phyloP scores from a whole-genome alignment of 2,888 invertebrate species.

The Acronicta aceris region DNA sequence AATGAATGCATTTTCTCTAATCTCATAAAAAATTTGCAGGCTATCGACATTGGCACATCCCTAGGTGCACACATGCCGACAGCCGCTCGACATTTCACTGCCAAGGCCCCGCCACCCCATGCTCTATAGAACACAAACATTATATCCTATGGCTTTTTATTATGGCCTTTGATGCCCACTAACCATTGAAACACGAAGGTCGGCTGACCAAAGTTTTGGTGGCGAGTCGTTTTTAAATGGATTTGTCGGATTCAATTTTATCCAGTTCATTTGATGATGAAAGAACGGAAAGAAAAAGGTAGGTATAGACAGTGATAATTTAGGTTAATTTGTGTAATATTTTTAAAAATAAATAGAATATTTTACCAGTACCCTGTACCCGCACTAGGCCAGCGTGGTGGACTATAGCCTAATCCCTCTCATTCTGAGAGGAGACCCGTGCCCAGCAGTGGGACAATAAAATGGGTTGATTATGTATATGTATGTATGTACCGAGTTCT shows the following conservation, averaged over 20 bases:
- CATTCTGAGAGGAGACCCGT: too few species aligned
- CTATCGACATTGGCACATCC: conserved; percentile 46
- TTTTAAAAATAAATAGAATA: too few species aligned
- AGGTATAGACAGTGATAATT: too few species aligned
- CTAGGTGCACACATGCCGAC: conserved; percentile 56
- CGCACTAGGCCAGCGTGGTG: too few species aligned
- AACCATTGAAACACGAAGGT: conserved; percentile 41
- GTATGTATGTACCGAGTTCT: too few species aligned
- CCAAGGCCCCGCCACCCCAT: conserved; percentile 71
- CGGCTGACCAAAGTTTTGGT: conserved; percentile 13
- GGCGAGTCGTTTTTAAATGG: conserved; percentile 7
- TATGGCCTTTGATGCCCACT: conserved; percentile 31
- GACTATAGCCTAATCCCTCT: too few species aligned
- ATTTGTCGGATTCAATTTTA: neutral
- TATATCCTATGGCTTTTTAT: conserved; percentile 35
- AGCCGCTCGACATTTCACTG: conserved; percentile 73
- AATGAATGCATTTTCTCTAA: too few species aligned
- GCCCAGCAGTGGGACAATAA: too few species aligned
- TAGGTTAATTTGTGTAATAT: too few species aligned
- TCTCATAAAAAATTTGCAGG: conserved; percentile 17
- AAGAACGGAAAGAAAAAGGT: too few species aligned
- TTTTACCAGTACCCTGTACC: too few species aligned
- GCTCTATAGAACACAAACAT: conserved; percentile 55
- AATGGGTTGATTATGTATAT: too few species aligned
- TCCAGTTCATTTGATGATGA: neutral